Evolutionary conservation across 2,113 vertebrate species (phyloP).

Genomic region (Pongo abelii): DNA sequence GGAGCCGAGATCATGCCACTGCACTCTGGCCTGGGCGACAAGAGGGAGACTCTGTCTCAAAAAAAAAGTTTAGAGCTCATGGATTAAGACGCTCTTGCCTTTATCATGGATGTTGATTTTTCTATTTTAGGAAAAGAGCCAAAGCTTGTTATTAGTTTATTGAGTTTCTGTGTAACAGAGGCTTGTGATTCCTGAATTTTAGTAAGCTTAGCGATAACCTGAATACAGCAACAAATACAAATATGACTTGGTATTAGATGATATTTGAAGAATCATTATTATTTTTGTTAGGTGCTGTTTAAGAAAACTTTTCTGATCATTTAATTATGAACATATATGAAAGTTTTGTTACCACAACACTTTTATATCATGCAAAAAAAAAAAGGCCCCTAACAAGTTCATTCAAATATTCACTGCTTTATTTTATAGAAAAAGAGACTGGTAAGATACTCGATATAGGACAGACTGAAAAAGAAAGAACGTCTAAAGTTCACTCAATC

Average conservation of each 20-base stretch:
- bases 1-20: too few species aligned
- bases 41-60: too few species aligned
- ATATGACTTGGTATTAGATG: not conserved
- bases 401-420: not conserved
- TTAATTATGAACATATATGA: not conserved
- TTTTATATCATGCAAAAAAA: not conserved
- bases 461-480: not conserved
- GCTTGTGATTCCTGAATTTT: not conserved
- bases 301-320: not conserved
- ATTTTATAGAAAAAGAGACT: not conserved
- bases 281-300: not conserved
- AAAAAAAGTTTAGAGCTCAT: not conserved
- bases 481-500: not conserved
- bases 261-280: not conserved
- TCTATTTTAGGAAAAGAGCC: not conserved
- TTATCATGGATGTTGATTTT: not conserved
- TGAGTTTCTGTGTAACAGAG: not conserved
- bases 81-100: not conserved
- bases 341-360: not conserved
- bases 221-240: not conserved
- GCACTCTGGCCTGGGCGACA: too few species aligned
- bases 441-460: not conserved
- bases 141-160: not conserved
- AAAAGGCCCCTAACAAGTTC: not conserved
- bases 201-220: not conserved